Evolutionary conservation across 2,888 invertebrate species (phyloP), one percentile per base, ranked within the genome.

Genomic region (Anoplius nigerrimus): DNA sequence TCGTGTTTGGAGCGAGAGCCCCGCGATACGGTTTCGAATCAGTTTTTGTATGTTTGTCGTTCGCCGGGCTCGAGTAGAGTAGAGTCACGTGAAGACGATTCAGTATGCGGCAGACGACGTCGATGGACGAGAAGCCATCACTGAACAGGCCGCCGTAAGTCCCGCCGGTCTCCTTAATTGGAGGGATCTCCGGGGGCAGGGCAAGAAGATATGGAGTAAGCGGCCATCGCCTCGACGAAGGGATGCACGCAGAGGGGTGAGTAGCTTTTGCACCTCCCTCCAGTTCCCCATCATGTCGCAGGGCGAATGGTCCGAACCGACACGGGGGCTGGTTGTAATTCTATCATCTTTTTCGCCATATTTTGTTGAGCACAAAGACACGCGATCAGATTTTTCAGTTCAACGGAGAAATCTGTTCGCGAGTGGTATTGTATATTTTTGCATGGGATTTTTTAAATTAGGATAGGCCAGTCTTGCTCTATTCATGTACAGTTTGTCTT

Each of bases 121-220:
- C 48, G 48, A 2, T 18, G 48, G 48, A 18, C 48, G 48, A 18
- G 48, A 48, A 48, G 48, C 48, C 48, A 48, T 48, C 48, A 18
- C 3, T 48, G 48, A 16, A 48, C 48, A 48, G 48, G 48, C 48
- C 48, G 48, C 16, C 48, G 48, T 48, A 48, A 48, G 48, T 48
- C 48, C 16, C 48, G 48, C 16, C 48, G 48, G 18, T 48, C 48
- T 48, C 48, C 16, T 48, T 48, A 48, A 48, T 48, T 48, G 48
- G 48, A 48, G 16, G 48, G 48, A 48, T 18, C 18, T 48, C 48
- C 48, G 11, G 48, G 18, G 48, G 48, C 48, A 48, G 48, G 5
- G 18, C 11, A 18, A 48, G 48, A 18, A 48, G 48, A 48, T 48
- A 18, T 16, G 48, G 48, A 18, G 48, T 16, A n/a, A 48, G 48